Evolutionary conservation across 2,797 vertebrate genomes (phyloP), one percentile per base, ranked within the genome.

Genomic region (Heliangelus exortis): DNA sequence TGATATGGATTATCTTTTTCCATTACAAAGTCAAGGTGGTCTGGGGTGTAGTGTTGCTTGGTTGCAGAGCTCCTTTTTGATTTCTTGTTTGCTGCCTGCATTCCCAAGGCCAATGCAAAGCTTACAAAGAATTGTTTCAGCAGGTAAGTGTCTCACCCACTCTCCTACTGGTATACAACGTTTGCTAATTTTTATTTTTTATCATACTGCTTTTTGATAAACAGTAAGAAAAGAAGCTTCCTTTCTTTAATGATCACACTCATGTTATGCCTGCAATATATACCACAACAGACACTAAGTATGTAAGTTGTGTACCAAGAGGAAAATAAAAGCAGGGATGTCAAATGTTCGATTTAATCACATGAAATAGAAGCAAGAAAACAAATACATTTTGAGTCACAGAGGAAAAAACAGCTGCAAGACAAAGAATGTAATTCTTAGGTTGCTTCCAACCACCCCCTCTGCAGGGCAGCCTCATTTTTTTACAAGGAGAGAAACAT

Each of bases 1-100:
- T 69, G n/a, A 91, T 71, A 82, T 0, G 17, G 71, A 95, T 96
- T 95, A 93, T 90, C 72, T 87, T 89, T 88, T 95, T 91, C 82
- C 69, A 84, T 78, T 78, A 90, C 43, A 11, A 89, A 78, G 89
- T 57, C 48, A 73, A 39, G 75, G 36, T 10, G 43, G 43, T 41
- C 58, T 34, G 39, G 18, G 45, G 54, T 91, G 39, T 80, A 84
- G 10, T 6, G 18, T 61, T 94, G 73, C 93, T 65, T 59, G 54
- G 39, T 15, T 50, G 62, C 69, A 88, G 54, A 81, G 62, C 47
- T 89, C 82, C 62, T 80, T 33, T 33, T 0, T 2, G 73, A 84
- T 87, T 75, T 87, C 50, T 77, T 45, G 20, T 66, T 89, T 76
- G 54, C 50, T 71, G 55, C 78, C 77, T 54, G 41, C 16, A 7